Evolutionary conservation across 2,888 invertebrate genomes (phyloP), one percentile per base, ranked within the genome.

Genomic region (Thera obeliscata): DNA sequence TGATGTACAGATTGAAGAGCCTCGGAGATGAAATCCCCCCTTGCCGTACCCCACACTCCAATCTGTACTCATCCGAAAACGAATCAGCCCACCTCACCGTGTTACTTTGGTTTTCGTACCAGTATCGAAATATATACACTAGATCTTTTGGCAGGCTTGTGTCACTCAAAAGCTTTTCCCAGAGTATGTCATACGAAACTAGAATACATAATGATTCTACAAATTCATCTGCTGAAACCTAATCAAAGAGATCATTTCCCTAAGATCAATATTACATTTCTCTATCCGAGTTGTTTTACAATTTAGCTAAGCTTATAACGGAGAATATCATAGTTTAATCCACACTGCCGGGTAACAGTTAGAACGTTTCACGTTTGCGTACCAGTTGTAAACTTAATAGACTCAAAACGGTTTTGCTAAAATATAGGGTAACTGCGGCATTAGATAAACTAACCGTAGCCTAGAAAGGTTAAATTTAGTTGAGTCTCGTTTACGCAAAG

Each of bases 311-410:
- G 46, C 69, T 67, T 56, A 69, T 66, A 88, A 88, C 88, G 87
- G 88, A 83, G 80, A 61, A 57, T 61, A 56, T n/a, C 61, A 52
- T 46, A 61, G 61, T 41, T 61, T 61, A 61, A 8, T 48, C 61
- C 12, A 48, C 61, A 59, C 35, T 48, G 12, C 36, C 35, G 46
- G 78, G 80, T 82, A 82, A 86, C 85, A 80, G 85, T 83, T 77
- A 72, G 68, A 76, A 74, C 70, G 83, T 80, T 64, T 58, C 72
- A 74, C 78, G 79, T 81, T 82, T 80, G 77, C 83, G 88, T 85
- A 81, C 87, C 75, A 87, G 77, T 87, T 87, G 79, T 78, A 69
- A 74, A 72, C 74, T 70, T 87, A 87, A 87, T 86, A 74, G 80
- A 71, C 74, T 73, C 77, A 62, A 62, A 50, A 77, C 76, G 75